Percentiles rank a stretch among this genome's conserved stretches.
Evolutionary conservation across 37 sponge, comb jelly and placozoan genomes (phyloP).

Genomic region (Tethya wilhelma): DNA sequence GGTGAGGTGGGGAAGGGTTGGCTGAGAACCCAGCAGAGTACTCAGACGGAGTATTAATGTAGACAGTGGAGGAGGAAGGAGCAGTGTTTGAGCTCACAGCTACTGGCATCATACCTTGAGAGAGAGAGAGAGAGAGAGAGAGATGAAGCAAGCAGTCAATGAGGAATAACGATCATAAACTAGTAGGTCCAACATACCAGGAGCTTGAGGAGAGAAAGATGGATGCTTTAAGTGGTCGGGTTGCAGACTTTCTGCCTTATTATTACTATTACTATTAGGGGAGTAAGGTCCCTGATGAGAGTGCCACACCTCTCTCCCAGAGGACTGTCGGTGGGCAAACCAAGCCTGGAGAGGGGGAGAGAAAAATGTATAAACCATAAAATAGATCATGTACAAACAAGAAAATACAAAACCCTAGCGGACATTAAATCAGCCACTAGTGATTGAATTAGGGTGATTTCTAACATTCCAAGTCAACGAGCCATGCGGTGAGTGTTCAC

Average conservation of each 20-base stretch:
- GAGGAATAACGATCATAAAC: background rate
- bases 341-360: conserved; percentile 8
- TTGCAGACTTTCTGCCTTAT: conserved; percentile 40
- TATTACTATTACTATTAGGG: background rate
- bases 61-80: background rate
- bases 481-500: too few species aligned
- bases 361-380: background rate
- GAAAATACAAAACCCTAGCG: too few species aligned
- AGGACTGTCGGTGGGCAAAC: conserved; percentile 13
- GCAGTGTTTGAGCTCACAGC: too few species aligned
- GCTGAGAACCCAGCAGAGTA: background rate
- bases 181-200: too few species aligned
- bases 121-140: background rate
- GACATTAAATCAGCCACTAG: too few species aligned
- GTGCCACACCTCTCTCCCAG: conserved; percentile 4
- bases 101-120: too few species aligned
- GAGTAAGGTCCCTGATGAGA: background rate
- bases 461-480: too few species aligned
- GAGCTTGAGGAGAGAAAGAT: conserved; percentile 11
- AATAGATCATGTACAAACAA: too few species aligned
- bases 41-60: background rate
- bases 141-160: background rate
- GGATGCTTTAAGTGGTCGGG: conserved; percentile 62
- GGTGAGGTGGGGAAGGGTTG: conserved; percentile 10
- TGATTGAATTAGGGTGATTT: too few species aligned